Percentiles rank a stretch among this genome's conserved stretches.
These are phyloP conservation scores for Lepidocyrtinus sp. DNA, from an alignment of 2,888 invertebrate genomes.

Conservation along the genomic window DNA sequence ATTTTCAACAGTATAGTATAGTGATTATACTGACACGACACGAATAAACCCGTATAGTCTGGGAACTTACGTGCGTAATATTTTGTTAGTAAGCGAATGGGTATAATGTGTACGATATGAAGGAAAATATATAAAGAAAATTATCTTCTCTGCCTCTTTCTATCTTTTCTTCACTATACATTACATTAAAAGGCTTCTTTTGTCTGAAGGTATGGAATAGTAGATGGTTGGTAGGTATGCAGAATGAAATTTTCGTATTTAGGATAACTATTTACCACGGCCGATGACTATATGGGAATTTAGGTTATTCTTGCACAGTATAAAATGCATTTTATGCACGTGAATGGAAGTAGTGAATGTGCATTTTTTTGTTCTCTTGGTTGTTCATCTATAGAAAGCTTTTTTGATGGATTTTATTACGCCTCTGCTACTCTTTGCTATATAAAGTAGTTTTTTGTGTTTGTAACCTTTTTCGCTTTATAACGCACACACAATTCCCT, in stretches of 20 bases:
- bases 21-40: too few relatives aligned
- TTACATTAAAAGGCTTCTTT: too few relatives aligned
- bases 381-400: neutral
- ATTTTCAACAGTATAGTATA: too few relatives aligned
- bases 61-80: too few relatives aligned
- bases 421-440: too few relatives aligned
- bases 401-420: slow-evolving; percentile 14
- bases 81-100: too few relatives aligned
- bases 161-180: neutral
- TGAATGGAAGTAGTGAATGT: neutral
- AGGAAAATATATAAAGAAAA: neutral
- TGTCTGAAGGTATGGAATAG: slow-evolving; percentile 7
- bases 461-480: too few relatives aligned
- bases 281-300: slow-evolving; percentile 51
- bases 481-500: too few relatives aligned
- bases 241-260: neutral
- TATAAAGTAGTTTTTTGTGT: too few relatives aligned
- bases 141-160: neutral
- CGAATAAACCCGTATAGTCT: too few relatives aligned
- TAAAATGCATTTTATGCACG: neutral
- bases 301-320: slow-evolving; percentile 34
- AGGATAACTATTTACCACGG: slow-evolving; percentile 10
- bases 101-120: neutral
- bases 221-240: slow-evolving; percentile 36
- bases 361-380: neutral